These are phyloP conservation scores for Agriotes lineatus DNA, from an alignment of 2,888 invertebrate species.

Conservation along the genomic window DNA sequence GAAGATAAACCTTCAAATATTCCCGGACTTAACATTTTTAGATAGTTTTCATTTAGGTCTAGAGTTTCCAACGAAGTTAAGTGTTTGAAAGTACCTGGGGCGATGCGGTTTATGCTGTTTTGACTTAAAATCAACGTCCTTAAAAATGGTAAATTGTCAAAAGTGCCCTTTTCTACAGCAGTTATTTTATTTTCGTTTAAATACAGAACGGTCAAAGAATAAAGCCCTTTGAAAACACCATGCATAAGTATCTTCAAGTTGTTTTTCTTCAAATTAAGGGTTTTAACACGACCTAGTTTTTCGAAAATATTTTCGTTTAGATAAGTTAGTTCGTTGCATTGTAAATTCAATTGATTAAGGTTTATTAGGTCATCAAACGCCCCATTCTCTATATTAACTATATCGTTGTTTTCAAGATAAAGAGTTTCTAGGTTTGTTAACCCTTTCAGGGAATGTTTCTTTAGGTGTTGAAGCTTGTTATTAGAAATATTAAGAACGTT, in stretches of 20 bases:
- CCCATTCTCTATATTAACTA: not conserved
- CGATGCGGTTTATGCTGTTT: not conserved
- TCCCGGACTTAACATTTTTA: not conserved
- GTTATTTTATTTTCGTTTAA: not conserved
- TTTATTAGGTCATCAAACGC: not conserved
- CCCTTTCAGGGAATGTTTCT: conserved; percentile 3
- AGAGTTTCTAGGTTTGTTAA: conserved; percentile 5
- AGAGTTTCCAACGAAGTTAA: not conserved
- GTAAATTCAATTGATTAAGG: not conserved
- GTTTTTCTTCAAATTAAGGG: not conserved
- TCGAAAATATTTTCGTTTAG: not conserved
- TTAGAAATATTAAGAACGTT: not conserved
- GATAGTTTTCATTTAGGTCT: not conserved
- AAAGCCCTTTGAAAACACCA: not conserved
- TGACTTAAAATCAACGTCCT: not conserved
- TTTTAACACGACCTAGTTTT: not conserved
- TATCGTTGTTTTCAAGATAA: conserved; percentile 18
- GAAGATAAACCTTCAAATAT: not conserved
- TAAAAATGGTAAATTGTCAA: not conserved
- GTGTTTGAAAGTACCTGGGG: not conserved
- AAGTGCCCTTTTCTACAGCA: not conserved
- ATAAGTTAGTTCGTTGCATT: not conserved
- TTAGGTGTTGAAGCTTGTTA: conserved; percentile 17
- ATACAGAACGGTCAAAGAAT: not conserved
- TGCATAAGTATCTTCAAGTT: not conserved